Evolutionary conservation across 2,113 vertebrate genomes (phyloP).

Genomic region (Symphodus melops): DNA sequence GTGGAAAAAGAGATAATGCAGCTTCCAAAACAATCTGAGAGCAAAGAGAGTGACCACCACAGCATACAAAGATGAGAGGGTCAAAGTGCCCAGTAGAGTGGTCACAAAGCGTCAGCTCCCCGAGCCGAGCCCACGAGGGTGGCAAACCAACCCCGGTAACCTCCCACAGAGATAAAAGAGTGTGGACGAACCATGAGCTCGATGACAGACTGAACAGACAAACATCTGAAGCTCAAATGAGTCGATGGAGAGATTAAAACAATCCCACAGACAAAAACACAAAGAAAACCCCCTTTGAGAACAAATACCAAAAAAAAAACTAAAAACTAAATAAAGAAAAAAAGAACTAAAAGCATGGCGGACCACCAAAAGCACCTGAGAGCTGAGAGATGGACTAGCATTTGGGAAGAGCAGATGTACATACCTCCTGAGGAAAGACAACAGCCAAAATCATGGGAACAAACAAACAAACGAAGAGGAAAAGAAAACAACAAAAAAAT

Average conservation of each 20-base stretch:
- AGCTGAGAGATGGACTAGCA: constrained; percentile 84
- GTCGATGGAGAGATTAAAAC: constrained; percentile 61
- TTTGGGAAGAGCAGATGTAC: constrained; percentile 88
- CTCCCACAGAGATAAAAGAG: constrained; percentile 72
- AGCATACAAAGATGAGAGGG: constrained; percentile 71
- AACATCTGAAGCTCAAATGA: constrained; percentile 67
- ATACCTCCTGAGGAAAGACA: constrained; percentile 99
- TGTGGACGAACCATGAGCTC: constrained; percentile 70
- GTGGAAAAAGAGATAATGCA: constrained; percentile 78
- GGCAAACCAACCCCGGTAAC: constrained; percentile 58
- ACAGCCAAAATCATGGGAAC: constrained; percentile 98
- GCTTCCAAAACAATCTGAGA: constrained; percentile 70
- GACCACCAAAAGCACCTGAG: constrained; percentile 87
- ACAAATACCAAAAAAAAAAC: constrained; percentile 29
- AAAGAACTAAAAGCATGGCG: constrained; percentile 80
- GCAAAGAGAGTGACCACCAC: constrained; percentile 74
- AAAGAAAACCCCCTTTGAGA: constrained; percentile 27
- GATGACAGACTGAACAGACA: constrained; percentile 74
- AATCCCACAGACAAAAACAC: constrained; percentile 44
- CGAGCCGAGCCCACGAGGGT: constrained; percentile 28
- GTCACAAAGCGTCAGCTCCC: constrained; percentile 69
- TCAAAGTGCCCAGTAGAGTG: constrained; percentile 62
- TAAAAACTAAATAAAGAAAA: too few species aligned
- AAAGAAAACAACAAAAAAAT: constrained; percentile 92
- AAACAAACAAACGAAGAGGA: constrained; percentile 91